Evolutionary conservation across 2,888 invertebrate species (phyloP).

Genomic region (Eilema sororculum): DNA sequence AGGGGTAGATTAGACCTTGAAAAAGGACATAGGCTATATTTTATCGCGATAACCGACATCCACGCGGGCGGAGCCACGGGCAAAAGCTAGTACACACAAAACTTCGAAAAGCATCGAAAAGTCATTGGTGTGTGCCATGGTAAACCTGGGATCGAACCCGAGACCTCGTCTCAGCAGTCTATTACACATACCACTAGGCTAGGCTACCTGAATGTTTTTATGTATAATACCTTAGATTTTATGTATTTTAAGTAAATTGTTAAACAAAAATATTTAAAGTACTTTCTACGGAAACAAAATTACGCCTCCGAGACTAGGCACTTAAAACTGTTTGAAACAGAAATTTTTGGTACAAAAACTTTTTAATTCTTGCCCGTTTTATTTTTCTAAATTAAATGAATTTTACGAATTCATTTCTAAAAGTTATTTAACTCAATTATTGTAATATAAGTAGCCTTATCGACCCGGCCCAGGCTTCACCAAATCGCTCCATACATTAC

Average conservation of each 20-base stretch:
- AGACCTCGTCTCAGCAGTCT: too few relatives aligned
- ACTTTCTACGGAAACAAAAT: not conserved
- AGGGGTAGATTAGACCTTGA: too few relatives aligned
- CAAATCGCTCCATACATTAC: not conserved
- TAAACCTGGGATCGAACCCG: too few relatives aligned
- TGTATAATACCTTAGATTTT: too few relatives aligned
- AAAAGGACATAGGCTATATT: too few relatives aligned
- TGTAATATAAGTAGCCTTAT: constrained; percentile 9
- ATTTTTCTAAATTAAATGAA: not conserved
- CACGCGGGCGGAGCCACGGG: too few relatives aligned
- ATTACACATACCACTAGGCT: too few relatives aligned
- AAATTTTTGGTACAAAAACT: not conserved
- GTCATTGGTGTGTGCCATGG: too few relatives aligned
- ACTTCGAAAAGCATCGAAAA: too few relatives aligned
- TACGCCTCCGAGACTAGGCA: not conserved
- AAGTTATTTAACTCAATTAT: not conserved
- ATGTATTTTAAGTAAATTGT: not conserved
- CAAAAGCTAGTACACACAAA: too few relatives aligned
- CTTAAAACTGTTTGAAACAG: not conserved
- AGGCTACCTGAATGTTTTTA: too few relatives aligned
- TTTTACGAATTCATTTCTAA: not conserved
- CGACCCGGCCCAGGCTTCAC: not conserved
- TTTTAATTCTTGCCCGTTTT: not conserved
- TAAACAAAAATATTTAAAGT: not conserved
- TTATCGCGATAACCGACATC: too few relatives aligned